Evolutionary conservation across 1,140 invertebrate species (phyloP).

Genomic region (Diorhabda elongata): DNA sequence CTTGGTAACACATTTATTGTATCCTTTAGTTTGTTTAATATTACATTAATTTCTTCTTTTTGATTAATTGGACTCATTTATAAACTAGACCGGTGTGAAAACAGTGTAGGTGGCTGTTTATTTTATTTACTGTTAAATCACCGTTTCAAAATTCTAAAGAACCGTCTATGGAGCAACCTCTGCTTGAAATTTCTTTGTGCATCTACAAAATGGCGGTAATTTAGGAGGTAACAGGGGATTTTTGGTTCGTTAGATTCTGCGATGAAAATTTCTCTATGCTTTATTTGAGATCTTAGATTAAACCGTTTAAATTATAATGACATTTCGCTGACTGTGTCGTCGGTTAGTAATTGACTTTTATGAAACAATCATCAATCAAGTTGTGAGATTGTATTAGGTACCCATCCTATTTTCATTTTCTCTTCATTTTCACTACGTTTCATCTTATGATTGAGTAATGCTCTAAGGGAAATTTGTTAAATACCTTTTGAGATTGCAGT

Average conservation of each 20-base stretch:
- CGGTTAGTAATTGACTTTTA: slow-evolving; percentile 2
- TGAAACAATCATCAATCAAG: not conserved
- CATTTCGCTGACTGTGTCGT: not conserved
- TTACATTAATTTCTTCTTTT: too few relatives aligned
- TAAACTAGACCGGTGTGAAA: too few relatives aligned
- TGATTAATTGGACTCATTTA: too few relatives aligned
- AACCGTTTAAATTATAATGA: slow-evolving; percentile 3
- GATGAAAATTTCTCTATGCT: slow-evolving; percentile 2
- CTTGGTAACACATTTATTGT: too few relatives aligned
- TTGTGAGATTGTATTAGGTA: not conserved
- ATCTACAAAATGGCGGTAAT: not conserved
- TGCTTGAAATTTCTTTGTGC: not conserved
- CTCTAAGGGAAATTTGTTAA: not conserved
- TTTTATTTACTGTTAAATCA: too few relatives aligned
- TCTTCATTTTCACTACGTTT: not conserved
- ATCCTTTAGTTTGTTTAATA: too few relatives aligned
- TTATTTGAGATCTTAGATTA: not conserved
- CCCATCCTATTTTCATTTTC: slow-evolving; percentile 2
- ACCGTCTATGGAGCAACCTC: not conserved
- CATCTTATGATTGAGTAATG: not conserved
- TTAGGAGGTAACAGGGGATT: slow-evolving; percentile 1
- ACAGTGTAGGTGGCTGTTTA: too few relatives aligned
- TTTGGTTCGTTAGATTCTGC: not conserved
- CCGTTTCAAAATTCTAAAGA: too few relatives aligned
- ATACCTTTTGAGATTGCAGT: not conserved